Percentiles rank a stretch among this genome's conserved stretches.
These are phyloP conservation scores for Nesogale talazaci DNA, from an alignment of 2,113 vertebrate genomes.

Conservation along the genomic window DNA sequence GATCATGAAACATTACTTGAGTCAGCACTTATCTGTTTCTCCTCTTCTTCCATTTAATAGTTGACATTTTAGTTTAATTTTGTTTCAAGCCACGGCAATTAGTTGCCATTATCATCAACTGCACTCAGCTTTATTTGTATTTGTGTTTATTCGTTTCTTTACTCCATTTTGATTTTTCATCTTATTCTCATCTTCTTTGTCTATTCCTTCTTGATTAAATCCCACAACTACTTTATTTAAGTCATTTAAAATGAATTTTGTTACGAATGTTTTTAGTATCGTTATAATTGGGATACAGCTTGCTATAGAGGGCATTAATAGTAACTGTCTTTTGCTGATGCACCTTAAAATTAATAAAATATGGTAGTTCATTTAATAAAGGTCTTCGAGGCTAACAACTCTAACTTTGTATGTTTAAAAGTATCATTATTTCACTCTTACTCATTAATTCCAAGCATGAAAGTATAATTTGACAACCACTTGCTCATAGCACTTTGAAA, in stretches of 20 bases:
- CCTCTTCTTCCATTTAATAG: neutral
- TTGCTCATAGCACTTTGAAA: slow-evolving; percentile 74
- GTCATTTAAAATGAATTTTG: neutral
- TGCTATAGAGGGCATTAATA: slow-evolving; percentile 14
- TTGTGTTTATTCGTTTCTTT: neutral
- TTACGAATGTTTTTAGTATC: neutral
- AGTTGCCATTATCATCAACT: neutral
- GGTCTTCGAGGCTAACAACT: slow-evolving; percentile 36
- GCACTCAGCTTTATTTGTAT: neutral
- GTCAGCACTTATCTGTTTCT: neutral
- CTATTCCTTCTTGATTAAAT: slow-evolving; percentile 1
- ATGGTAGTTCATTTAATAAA: slow-evolving; percentile 46
- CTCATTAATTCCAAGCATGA: slow-evolving; percentile 68
- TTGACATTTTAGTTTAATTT: neutral
- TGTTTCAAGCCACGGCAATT: neutral
- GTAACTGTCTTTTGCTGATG: slow-evolving; percentile 40
- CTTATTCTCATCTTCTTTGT: neutral
- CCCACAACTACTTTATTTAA: neutral
- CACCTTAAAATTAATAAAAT: slow-evolving; percentile 20
- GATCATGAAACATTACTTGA: no score
- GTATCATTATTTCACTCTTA: slow-evolving; percentile 72
- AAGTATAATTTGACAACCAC: slow-evolving; percentile 76
- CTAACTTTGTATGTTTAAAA: slow-evolving; percentile 39
- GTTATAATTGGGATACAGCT: slow-evolving; percentile 3
- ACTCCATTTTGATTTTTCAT: neutral